A percentile compares a stretch with the other conserved stretches of the same genome.
Evolutionary conservation across 1,140 invertebrate species (phyloP).

Genomic region (Drosophila ironensis): DNA sequence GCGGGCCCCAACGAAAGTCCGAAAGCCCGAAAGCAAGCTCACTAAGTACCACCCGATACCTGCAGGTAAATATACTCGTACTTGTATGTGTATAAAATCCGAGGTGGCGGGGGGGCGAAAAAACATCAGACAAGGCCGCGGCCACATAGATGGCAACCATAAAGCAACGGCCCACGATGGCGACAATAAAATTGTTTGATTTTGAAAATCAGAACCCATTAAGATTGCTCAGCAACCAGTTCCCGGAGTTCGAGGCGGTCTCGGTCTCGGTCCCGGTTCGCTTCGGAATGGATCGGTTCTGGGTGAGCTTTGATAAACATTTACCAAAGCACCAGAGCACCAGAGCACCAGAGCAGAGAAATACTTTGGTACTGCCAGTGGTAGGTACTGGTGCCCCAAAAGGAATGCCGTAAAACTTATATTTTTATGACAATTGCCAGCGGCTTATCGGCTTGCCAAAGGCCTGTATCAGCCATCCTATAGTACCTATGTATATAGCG

Average conservation of each 20-base stretch:
- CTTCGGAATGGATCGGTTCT: neutral
- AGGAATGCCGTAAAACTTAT: constrained; percentile 17
- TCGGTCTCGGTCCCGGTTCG: too few species aligned
- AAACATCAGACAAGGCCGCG: constrained; percentile 49
- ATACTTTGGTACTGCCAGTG: too few species aligned
- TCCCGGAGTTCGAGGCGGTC: neutral
- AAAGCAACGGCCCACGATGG: constrained; percentile 40
- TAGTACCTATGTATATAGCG: neutral
- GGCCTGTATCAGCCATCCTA: neutral
- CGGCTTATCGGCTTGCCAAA: constrained; percentile 26
- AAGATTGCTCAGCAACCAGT: constrained; percentile 48
- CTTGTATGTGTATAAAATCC: constrained; percentile 9
- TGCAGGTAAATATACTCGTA: constrained; percentile 5
- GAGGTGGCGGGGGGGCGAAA: too few species aligned
- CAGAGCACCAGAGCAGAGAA: too few species aligned
- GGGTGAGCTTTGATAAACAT: neutral
- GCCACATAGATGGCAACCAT: constrained; percentile 47
- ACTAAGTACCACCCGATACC: neutral
- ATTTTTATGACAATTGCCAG: constrained; percentile 29
- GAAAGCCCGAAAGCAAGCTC: neutral
- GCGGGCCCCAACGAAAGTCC: neutral
- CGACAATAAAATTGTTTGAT: constrained; percentile 74
- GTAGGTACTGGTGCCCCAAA: neutral
- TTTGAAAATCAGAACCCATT: constrained; percentile 71
- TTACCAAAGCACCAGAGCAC: neutral